Evolutionary conservation across 2,113 vertebrate genomes (phyloP), one percentile per base, ranked within the genome.

Genomic region (Brachypteracias leptosomus): DNA sequence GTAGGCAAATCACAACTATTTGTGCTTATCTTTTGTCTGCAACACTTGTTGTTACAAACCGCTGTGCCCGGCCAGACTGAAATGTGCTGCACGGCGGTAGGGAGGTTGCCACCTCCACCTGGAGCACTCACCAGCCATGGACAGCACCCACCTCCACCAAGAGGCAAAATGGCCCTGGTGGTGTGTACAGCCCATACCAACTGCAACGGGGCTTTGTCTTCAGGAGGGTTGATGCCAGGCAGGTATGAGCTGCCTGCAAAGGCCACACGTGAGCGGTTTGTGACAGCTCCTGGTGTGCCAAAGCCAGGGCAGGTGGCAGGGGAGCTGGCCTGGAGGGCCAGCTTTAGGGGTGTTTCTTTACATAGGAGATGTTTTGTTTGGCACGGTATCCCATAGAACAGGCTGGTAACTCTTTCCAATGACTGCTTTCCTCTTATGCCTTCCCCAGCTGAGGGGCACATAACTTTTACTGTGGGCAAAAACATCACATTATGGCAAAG

Each of bases 401-500:
- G 88, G 31, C 54, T 58, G 40, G 31, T 31, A 85, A 40, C 49
- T 47, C 24, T 38, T 81, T 29, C 36, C 46, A 79, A 31, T 10
- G 49, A 49, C 66, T 52, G 26, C 25, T 90, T 31, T 80, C 35
- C 31, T 89, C 73, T 67, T 72, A 49, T 65, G 52, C 36, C 36
- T 88, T 78, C 62, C 44, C 54, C 54, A 78, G 1, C 47, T 59
- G 74, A 85, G 38, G 14, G 59, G 24, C 44, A 73, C 52, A 47
- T 33, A 40, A 47, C 66, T 75, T 67, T 18, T 54, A 6, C 46
- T 77, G 67, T 0, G 2, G 59, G 5, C 26, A 77, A 68, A 66
- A 0, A 0, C 10, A 21, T 62, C 33, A 24, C 8, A 1, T 78
- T 38, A n/a, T n/a, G n/a, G 42, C 2, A 0, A 16, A 42, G 29